Conservation (phyloP, 2,888 invertebrate species). For the Spisula subtruncata region DNA sequence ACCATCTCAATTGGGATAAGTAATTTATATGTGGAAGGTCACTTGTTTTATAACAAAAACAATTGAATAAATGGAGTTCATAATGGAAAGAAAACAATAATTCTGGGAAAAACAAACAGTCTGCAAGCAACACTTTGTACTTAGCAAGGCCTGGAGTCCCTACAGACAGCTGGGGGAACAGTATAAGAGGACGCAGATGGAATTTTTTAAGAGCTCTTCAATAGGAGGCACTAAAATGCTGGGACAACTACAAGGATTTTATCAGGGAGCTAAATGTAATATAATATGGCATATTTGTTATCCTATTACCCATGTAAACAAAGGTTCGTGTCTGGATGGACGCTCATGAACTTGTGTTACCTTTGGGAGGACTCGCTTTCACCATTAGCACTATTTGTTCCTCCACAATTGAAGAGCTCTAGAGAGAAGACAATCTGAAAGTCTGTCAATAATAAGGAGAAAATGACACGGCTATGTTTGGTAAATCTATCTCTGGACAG, state of each 20-base stretch:
- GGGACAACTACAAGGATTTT: constrained; percentile 20
- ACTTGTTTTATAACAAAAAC: constrained; percentile 22
- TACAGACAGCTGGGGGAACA: neutral
- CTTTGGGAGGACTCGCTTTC: constrained; percentile 20
- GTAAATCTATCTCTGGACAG: neutral
- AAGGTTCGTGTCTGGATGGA: constrained; percentile 35
- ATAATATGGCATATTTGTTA: constrained; percentile 50
- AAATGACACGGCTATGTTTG: constrained; percentile 18
- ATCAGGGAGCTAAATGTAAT: constrained; percentile 23
- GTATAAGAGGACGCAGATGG: constrained; percentile 5
- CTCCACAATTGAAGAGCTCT: constrained; percentile 34
- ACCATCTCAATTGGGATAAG: constrained; percentile 20
- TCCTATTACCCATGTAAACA: constrained; percentile 45
- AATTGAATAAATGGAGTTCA: constrained; percentile 24
- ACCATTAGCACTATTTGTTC: constrained; percentile 44
- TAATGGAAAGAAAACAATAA: constrained; percentile 25
- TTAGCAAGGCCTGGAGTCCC: constrained; percentile 7
- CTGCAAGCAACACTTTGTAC: constrained; percentile 4
- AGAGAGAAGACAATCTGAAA: constrained; percentile 30
- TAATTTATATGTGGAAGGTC: constrained; percentile 25
- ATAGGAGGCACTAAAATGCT: neutral
- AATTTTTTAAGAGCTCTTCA: constrained; percentile 8
- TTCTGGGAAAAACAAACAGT: neutral
- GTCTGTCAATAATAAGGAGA: constrained; percentile 31
- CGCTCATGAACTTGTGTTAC: constrained; percentile 32